phyloP scores from a whole-genome alignment of 2,888 invertebrate species.

The Pocota personata region DNA sequence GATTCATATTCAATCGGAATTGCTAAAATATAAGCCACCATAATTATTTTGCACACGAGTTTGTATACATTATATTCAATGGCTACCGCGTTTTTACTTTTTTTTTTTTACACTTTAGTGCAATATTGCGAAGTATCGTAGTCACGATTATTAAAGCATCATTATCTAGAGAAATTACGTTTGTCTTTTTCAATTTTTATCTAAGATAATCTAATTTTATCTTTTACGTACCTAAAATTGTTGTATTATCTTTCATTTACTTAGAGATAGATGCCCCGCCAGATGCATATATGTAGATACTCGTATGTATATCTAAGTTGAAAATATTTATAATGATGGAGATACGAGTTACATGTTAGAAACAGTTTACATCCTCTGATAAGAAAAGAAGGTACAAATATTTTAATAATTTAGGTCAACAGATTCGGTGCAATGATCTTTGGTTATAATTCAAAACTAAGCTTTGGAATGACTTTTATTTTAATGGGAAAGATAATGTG shows the following conservation, averaged over 20 bases:
- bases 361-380: too few relatives aligned
- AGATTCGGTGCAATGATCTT: too few relatives aligned
- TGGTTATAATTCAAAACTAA: too few relatives aligned
- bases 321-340: not conserved
- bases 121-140: not conserved
- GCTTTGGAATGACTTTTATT: too few relatives aligned
- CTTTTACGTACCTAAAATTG: not conserved
- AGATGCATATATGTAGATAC: not conserved
- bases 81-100: not conserved
- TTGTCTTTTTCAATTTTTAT: not conserved
- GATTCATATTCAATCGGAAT: not conserved
- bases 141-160: not conserved
- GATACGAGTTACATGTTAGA: too few relatives aligned
- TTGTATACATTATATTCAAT: not conserved
- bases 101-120: not conserved
- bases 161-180: not conserved
- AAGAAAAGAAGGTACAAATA: too few relatives aligned
- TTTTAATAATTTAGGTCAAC: too few relatives aligned
- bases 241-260: not conserved
- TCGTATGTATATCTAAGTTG: not conserved
- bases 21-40: not conserved
- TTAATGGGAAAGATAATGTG: too few relatives aligned
- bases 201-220: not conserved
- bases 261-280: not conserved
- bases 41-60: conserved; percentile 29